Percentiles rank a stretch among this genome's conserved stretches.
Evolutionary conservation across 2,113 vertebrate species (phyloP).

Genomic region (Ahaetulla prasina): DNA sequence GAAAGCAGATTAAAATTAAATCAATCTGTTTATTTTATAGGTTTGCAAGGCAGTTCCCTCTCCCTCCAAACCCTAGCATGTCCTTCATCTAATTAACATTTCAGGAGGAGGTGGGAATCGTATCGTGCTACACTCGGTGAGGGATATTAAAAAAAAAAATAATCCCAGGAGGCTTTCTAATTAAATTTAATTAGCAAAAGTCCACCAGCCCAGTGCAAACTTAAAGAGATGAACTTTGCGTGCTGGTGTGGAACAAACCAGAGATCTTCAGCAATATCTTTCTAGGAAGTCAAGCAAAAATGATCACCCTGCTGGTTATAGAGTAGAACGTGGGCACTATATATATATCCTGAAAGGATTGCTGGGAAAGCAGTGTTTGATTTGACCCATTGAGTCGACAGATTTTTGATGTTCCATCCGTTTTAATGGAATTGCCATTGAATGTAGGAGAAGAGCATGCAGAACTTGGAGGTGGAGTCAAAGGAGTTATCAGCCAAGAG

Average conservation of each 20-base stretch:
- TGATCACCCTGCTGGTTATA: background rate
- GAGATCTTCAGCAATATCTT: background rate
- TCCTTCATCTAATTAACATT: conserved; percentile 68
- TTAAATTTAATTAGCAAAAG: conserved; percentile 63
- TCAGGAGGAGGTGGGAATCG: conserved; percentile 51
- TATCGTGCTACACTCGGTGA: conserved; percentile 43
- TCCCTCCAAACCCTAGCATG: conserved; percentile 44
- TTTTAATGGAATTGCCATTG: background rate
- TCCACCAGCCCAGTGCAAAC: conserved; percentile 31
- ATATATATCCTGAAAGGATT: background rate
- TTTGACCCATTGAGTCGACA: background rate
- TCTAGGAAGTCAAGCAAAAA: background rate
- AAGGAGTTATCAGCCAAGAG: background rate
- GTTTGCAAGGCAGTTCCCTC: conserved; percentile 53
- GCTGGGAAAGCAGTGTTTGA: background rate
- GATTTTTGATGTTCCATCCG: background rate
- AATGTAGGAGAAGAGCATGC: background rate
- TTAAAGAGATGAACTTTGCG: conserved; percentile 6
- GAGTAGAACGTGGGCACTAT: background rate
- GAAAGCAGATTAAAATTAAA: conserved; percentile 76
- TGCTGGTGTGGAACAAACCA: conserved; percentile 12
- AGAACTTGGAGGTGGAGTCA: background rate
- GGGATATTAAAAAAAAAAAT: conserved; percentile 48
- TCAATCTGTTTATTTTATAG: conserved; percentile 72
- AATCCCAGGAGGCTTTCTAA: conserved; percentile 53